These are phyloP conservation scores for Elephantulus edwardii DNA, from an alignment of 2,113 vertebrate genomes.

Conservation along the genomic window DNA sequence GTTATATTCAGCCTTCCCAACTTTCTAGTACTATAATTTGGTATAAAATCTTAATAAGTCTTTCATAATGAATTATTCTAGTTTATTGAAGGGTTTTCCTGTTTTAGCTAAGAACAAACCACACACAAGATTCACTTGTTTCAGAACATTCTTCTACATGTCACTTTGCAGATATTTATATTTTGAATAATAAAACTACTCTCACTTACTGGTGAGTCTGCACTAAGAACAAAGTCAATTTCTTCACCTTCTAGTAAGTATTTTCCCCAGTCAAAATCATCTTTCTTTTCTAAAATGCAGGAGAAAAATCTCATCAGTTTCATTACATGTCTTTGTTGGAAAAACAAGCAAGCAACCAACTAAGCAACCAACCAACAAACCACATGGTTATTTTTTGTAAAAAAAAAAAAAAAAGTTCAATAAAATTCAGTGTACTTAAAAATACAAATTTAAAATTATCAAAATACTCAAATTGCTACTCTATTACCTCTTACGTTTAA, in stretches of 20 bases:
- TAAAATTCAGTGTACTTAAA: too few relatives aligned
- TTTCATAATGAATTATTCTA: background rate
- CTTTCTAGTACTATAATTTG: background rate
- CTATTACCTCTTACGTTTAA: background rate
- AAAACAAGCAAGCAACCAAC: too few relatives aligned
- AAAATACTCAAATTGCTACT: background rate
- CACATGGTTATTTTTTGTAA: too few relatives aligned
- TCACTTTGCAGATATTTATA: background rate
- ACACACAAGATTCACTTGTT: background rate
- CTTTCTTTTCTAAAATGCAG: constrained; percentile 87
- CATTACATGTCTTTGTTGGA: constrained; percentile 16
- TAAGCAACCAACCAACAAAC: too few relatives aligned
- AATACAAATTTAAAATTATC: too few relatives aligned
- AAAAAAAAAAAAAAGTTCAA: constrained; percentile 6
- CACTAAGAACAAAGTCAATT: constrained; percentile 86
- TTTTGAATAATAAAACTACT: constrained; percentile 12
- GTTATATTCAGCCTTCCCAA: background rate
- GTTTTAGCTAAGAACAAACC: background rate
- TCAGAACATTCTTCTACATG: background rate
- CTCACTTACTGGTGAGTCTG: constrained; percentile 93
- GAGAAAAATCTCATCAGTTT: constrained; percentile 46
- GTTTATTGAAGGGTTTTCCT: background rate
- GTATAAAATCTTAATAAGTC: background rate
- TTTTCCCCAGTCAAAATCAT: constrained; percentile 95
- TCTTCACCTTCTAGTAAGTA: constrained; percentile 97